Conservation (phyloP, 30 jellyfish, hydroid and myxozoan species). For the Clytia hemisphaerica region DNA sequence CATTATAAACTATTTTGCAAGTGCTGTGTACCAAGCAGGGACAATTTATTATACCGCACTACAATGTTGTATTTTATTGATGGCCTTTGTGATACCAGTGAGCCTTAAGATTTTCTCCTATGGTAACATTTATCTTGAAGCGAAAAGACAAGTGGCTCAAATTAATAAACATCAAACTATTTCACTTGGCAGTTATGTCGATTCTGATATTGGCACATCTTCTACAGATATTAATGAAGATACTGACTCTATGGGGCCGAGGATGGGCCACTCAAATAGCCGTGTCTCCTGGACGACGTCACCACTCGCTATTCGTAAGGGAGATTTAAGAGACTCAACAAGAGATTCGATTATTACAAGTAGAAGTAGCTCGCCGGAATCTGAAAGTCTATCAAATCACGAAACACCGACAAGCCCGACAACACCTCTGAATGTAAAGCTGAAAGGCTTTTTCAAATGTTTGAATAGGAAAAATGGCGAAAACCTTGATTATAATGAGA, state of each 20-base stretch:
- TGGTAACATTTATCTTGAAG: slow-evolving; percentile 45
- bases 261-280: not conserved
- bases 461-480: too few relatives aligned
- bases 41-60: not conserved
- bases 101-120: slow-evolving; percentile 46
- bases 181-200: not conserved
- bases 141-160: slow-evolving; percentile 37
- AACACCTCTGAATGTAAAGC: not conserved
- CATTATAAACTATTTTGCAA: slow-evolving; percentile 17
- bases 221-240: not conserved
- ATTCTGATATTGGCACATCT: not conserved
- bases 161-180: slow-evolving; percentile 12
- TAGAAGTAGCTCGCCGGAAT: too few relatives aligned
- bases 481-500: too few relatives aligned
- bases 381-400: not conserved
- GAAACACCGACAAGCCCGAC: not conserved
- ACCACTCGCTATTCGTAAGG: not conserved
- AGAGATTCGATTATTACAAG: too few relatives aligned
- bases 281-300: slow-evolving; percentile 6
- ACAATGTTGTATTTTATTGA: slow-evolving; percentile 24
- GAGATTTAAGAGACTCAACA: too few relatives aligned
- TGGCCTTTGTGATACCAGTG: slow-evolving; percentile 66
- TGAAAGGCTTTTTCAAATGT: too few relatives aligned
- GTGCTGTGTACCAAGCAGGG: not conserved
- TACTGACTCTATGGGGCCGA: not conserved